phyloP scores from a whole-genome alignment of 2,888 invertebrate genomes.

The Eremobia ochroleuca region DNA sequence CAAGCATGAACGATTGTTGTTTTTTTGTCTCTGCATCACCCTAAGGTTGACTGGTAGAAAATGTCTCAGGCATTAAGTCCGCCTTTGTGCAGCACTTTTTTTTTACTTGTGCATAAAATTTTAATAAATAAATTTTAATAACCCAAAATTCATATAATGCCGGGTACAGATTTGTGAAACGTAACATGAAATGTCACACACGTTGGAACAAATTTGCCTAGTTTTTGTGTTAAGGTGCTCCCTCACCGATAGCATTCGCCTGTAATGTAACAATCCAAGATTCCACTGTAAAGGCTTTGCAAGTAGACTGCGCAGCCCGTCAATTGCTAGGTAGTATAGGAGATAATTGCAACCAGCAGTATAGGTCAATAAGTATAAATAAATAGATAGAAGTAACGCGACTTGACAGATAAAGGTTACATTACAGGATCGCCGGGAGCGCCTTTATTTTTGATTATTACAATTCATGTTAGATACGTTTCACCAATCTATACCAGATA shows the following conservation, averaged over 20 bases:
- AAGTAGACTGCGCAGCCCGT: background rate
- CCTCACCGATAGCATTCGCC: background rate
- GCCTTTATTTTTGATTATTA: background rate
- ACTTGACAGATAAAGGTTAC: background rate
- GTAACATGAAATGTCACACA: background rate
- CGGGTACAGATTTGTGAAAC: background rate
- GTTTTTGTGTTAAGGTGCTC: background rate
- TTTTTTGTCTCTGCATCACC: too few relatives aligned
- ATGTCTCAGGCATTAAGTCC: too few relatives aligned
- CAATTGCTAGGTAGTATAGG: background rate
- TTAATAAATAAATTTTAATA: too few relatives aligned
- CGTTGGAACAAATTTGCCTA: background rate
- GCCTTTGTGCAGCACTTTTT: too few relatives aligned
- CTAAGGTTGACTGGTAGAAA: too few relatives aligned
- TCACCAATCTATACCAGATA: background rate
- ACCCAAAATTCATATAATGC: background rate
- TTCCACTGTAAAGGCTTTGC: background rate
- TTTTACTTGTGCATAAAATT: too few relatives aligned
- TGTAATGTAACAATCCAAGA: background rate
- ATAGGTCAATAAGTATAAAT: background rate
- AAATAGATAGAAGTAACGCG: background rate
- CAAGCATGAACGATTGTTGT: too few relatives aligned
- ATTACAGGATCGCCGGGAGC: too few relatives aligned
- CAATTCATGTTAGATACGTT: background rate
- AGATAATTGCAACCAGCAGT: background rate